Conservation (phyloP, 2,888 invertebrate genomes). For the Metalampra italica region DNA sequence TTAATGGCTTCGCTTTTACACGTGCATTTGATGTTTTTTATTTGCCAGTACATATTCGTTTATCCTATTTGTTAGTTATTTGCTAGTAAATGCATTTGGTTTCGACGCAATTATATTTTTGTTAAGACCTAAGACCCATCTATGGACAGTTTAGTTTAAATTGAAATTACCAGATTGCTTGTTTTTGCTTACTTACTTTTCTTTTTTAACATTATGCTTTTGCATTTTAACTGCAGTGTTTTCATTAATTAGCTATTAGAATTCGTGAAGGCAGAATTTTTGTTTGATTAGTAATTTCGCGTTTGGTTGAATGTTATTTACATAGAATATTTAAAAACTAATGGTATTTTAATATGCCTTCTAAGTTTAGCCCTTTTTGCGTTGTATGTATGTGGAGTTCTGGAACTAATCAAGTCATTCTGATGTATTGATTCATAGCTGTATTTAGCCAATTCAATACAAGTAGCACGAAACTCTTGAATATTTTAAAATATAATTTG, state of each 20-base stretch:
- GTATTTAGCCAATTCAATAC: constrained; percentile 10
- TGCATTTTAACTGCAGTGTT: not conserved
- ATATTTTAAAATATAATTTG: constrained; percentile 3
- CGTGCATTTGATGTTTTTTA: constrained; percentile 20
- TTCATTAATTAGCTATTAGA: not conserved
- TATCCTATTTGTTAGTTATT: not conserved
- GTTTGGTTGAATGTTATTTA: no score
- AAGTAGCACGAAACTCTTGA: constrained; percentile 7
- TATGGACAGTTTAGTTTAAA: constrained; percentile 44
- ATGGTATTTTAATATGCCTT: constrained; percentile 12
- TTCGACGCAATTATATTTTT: not conserved
- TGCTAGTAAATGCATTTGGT: not conserved
- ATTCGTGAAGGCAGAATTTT: not conserved
- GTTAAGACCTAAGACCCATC: constrained; percentile 45
- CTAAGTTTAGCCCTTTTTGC: constrained; percentile 7
- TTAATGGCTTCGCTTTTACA: constrained; percentile 16
- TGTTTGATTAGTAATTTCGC: no score
- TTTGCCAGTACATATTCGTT: not conserved
- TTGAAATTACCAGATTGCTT: constrained; percentile 7
- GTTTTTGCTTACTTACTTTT: not conserved
- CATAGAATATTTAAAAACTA: constrained; percentile 2
- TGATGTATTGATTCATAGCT: constrained; percentile 10
- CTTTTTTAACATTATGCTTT: not conserved
- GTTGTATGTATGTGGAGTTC: constrained; percentile 13
- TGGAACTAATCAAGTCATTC: constrained; percentile 22